Evolutionary conservation across 2,113 vertebrate genomes (phyloP).

Genomic region (Leuciscus idus): DNA sequence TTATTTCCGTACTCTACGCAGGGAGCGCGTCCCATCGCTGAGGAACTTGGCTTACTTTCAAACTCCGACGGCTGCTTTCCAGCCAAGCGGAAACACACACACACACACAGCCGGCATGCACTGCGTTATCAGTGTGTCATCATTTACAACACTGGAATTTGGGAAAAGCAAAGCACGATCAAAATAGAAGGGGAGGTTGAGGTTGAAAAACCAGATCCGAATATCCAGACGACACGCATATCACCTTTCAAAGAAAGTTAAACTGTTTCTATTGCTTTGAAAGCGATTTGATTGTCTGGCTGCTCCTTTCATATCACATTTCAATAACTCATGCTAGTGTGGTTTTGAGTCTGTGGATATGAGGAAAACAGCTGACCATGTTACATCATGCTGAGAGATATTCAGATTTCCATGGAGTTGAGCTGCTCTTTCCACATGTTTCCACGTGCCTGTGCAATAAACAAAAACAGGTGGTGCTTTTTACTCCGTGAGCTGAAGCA

Average conservation of each 20-base stretch:
- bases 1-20: neutral
- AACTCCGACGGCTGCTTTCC: conserved; percentile 61
- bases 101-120: conserved; percentile 28
- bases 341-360: conserved; percentile 44
- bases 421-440: neutral
- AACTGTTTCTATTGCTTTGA: neutral
- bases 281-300: conserved; percentile 43
- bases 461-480: conserved; percentile 1
- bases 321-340: conserved; percentile 20
- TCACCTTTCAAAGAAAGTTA: conserved; percentile 77
- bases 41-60: conserved; percentile 63
- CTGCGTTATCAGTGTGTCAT: conserved; percentile 62
- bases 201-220: conserved; percentile 66
- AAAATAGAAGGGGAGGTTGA: conserved; percentile 42
- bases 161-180: conserved; percentile 67
- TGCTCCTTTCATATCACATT: neutral
- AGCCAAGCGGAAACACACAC: conserved; percentile 55
- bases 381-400: neutral
- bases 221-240: conserved; percentile 76
- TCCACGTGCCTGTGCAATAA: neutral
- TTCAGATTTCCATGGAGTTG: neutral
- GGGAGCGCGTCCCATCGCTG: conserved; percentile 28
- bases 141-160: conserved; percentile 65
- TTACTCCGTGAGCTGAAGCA: neutral
- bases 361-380: neutral